Evolutionary conservation across 2,113 vertebrate genomes (phyloP).

Genomic region (Alosa alosa): DNA sequence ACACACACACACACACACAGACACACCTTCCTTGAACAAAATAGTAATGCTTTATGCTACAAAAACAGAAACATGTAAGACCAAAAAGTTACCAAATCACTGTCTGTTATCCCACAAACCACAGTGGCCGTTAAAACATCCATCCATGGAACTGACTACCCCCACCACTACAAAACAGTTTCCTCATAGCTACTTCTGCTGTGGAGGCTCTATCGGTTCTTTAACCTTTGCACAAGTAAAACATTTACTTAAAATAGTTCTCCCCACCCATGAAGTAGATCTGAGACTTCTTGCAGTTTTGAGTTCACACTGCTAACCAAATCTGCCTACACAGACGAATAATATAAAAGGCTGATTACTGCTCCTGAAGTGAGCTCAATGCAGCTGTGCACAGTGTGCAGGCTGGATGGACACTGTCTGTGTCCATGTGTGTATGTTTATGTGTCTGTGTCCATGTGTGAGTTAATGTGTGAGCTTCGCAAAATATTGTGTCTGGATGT

Average conservation of each 20-base stretch:
- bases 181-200: neutral
- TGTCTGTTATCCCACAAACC: conserved; percentile 50
- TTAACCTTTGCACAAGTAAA: neutral
- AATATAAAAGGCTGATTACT: neutral
- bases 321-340: neutral
- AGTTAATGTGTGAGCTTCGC: neutral
- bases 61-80: neutral
- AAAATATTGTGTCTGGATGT: neutral
- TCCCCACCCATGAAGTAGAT: neutral
- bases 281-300: neutral
- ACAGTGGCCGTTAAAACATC: conserved; percentile 43
- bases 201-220: neutral
- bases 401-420: neutral
- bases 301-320: neutral
- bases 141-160: conserved; percentile 1
- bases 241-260: neutral
- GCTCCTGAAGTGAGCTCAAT: neutral
- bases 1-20: too few relatives aligned
- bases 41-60: neutral
- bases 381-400: neutral
- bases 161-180: neutral
- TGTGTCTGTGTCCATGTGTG: too few relatives aligned
- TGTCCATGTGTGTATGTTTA: conserved; percentile 27
- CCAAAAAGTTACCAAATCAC: conserved; percentile 33
- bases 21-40: neutral